Conservation (phyloP, 1,140 invertebrate species). For the Wasmannia auropunctata region DNA sequence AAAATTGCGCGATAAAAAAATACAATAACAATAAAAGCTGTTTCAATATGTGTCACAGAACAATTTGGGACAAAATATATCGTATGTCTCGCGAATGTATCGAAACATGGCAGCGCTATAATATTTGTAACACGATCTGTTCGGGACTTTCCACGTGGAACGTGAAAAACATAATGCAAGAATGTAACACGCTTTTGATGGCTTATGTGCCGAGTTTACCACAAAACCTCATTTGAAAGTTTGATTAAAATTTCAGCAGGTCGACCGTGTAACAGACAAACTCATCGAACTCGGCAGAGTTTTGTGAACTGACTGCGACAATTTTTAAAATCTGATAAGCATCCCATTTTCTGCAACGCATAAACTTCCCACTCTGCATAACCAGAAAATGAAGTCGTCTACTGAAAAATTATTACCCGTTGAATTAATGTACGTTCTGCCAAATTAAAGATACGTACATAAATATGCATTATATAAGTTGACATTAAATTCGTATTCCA, state of each 20-base stretch:
- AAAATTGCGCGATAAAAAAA: background rate
- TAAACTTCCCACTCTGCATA: conserved; percentile 43
- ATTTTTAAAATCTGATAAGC: conserved; percentile 64
- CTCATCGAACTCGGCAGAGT: conserved; percentile 63
- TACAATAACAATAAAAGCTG: conserved; percentile 33
- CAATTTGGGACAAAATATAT: background rate
- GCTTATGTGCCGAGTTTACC: conserved; percentile 60
- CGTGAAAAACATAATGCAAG: conserved; percentile 38
- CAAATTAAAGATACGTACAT: background rate
- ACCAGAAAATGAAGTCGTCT: conserved; percentile 10
- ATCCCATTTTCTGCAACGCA: conserved; percentile 34
- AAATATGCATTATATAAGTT: background rate
- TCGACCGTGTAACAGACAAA: conserved; percentile 65
- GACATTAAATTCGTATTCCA: background rate
- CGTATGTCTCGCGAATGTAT: conserved; percentile 8
- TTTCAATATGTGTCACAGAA: conserved; percentile 14
- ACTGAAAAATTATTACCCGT: background rate
- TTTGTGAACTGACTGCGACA: conserved; percentile 49
- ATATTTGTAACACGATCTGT: conserved; percentile 28
- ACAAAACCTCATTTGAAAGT: conserved; percentile 73
- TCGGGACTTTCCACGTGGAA: background rate
- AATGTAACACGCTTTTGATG: conserved; percentile 68
- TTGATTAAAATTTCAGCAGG: conserved; percentile 72
- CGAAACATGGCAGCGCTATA: background rate
- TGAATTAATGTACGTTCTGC: background rate